Evolutionary conservation across 2,888 invertebrate genomes (phyloP).

Genomic region (Drosophila glabriapex): DNA sequence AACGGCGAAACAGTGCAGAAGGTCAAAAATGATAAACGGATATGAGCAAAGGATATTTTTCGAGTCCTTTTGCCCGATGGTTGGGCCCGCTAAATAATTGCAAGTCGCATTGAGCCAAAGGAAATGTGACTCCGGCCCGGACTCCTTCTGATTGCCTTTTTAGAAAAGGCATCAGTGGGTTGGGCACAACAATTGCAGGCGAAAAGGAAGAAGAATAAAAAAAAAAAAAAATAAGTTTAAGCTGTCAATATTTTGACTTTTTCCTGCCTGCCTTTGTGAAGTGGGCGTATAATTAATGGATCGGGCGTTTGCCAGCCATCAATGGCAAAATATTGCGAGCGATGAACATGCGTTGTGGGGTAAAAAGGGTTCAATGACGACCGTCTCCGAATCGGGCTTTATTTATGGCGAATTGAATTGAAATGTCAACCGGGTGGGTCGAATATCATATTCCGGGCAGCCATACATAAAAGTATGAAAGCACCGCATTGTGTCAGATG

Average conservation of each 20-base stretch:
- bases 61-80: slow-evolving; percentile 62
- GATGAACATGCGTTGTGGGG: slow-evolving; percentile 51
- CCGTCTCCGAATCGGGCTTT: slow-evolving; percentile 67
- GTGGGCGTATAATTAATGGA: slow-evolving; percentile 83
- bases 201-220: slow-evolving; percentile 32
- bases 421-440: slow-evolving; percentile 79
- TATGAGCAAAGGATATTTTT: slow-evolving; percentile 77
- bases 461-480: slow-evolving; percentile 55
- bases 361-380: slow-evolving; percentile 60
- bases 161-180: background rate
- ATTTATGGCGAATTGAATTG: slow-evolving; percentile 79
- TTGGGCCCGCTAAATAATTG: slow-evolving; percentile 77
- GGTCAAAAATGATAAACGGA: slow-evolving; percentile 84
- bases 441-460: slow-evolving; percentile 69
- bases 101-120: slow-evolving; percentile 50
- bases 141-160: slow-evolving; percentile 27
- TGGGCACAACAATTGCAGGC: slow-evolving; percentile 55
- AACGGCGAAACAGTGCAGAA: slow-evolving; percentile 67
- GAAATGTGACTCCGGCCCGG: slow-evolving; percentile 31
- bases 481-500: slow-evolving; percentile 61
- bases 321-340: slow-evolving; percentile 74
- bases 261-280: slow-evolving; percentile 73
- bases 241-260: slow-evolving; percentile 84
- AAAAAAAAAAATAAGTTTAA: slow-evolving; percentile 62
- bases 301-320: slow-evolving; percentile 57